Evolutionary conservation across 1,140 invertebrate species (phyloP), one percentile per base, ranked within the genome.

Genomic region (Caenorhabditis latens): DNA sequence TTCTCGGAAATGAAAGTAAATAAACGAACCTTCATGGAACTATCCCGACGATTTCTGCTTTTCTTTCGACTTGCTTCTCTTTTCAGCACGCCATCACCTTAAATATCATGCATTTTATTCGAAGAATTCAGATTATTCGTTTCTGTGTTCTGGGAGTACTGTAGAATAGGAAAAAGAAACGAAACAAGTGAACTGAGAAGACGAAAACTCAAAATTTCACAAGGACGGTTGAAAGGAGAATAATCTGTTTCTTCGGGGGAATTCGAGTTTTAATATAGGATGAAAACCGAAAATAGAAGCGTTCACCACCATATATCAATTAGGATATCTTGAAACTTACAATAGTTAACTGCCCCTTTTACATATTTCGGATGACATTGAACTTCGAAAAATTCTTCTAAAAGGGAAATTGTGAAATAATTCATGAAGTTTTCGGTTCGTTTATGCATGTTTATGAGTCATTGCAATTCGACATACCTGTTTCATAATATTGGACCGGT

Each of bases 1-100:
- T 32, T 32, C 32, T 32, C 5, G 57, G n/a, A 21, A 2, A 9
- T 46, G 53, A 55, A 32, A 65, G 21, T 24, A 42, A 43, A 32
- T 32, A 67, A 88, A 87, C 82, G 14, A 24, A 90, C 90, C 83
- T 90, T 90, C 50, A 91, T 87, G 9, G 71, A 79, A n/a, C 71
- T 79, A 79, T 91, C 90, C 0, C 82, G 57, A 32, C 84, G 63
- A 48, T 85, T 85, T 40, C 67, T 85, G 13, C 50, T 85, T 24
- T 85, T 85, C 58, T 85, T 85, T 43, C 24, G 32, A 21, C 84
- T 85, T n/a, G 84, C 63, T 50, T 85, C 84, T 75, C 65, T 43
- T 67, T 85, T 85, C n/a, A 85, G 63, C 9, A 85, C 65, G 5
- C 84, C 84, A 57, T 61, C 55, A 16, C 55, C 58, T 61, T 55